phyloP scores from a whole-genome alignment of 2,888 invertebrate species.

The Enchytraeus crypticus region DNA sequence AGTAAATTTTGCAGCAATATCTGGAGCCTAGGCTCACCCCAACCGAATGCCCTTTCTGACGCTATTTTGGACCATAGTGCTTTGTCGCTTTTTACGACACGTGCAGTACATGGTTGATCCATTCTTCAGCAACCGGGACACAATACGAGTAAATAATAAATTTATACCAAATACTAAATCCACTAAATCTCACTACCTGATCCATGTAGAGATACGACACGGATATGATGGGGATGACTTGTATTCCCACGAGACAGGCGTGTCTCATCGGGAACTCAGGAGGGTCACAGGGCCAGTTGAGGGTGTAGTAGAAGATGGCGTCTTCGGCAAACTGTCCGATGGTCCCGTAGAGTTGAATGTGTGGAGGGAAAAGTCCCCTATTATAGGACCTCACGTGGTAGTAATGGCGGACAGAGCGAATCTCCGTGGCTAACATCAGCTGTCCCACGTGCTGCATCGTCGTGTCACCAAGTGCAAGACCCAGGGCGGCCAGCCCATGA shows the following conservation, averaged over 20 bases:
- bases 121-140: too few species aligned
- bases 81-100: too few species aligned
- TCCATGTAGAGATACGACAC: slow-evolving; percentile 34
- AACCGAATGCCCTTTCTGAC: too few species aligned
- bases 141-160: too few species aligned
- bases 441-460: slow-evolving; percentile 30
- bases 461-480: slow-evolving; percentile 29
- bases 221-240: slow-evolving; percentile 35
- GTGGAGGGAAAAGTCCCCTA: slow-evolving; percentile 28
- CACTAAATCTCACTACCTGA: too few species aligned
- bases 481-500: slow-evolving; percentile 34
- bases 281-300: slow-evolving; percentile 37
- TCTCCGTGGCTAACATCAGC: slow-evolving; percentile 32
- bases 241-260: slow-evolving; percentile 36
- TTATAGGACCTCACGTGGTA: slow-evolving; percentile 35
- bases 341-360: slow-evolving; percentile 30
- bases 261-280: slow-evolving; percentile 35
- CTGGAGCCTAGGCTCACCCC: too few species aligned
- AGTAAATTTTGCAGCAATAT: too few species aligned
- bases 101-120: too few species aligned
- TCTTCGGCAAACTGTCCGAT: slow-evolving; percentile 34
- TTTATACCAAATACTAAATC: too few species aligned
- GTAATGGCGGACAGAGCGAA: slow-evolving; percentile 34
- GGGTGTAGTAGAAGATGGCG: slow-evolving; percentile 33
- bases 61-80: too few species aligned